These are phyloP conservation scores for Aldabrachelys gigantea DNA, from an alignment of 2,113 vertebrate species.

Conservation along the genomic window DNA sequence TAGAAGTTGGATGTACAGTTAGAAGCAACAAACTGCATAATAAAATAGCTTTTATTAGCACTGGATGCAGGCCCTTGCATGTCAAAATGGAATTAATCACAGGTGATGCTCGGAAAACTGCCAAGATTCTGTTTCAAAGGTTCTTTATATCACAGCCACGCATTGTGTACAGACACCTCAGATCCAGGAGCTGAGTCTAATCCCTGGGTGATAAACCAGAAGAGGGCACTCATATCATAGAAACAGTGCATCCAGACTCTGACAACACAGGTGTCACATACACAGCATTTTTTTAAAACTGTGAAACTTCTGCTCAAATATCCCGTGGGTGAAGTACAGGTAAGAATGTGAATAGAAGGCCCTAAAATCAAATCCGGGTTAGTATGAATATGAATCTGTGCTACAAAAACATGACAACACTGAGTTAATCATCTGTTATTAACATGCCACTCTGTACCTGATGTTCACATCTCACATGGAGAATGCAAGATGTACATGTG, in stretches of 20 bases:
- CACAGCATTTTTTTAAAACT: slow-evolving; percentile 33
- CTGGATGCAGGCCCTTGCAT: slow-evolving; percentile 44
- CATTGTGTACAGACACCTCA: slow-evolving; percentile 52
- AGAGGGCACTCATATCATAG: slow-evolving; percentile 45
- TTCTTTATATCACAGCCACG: slow-evolving; percentile 54
- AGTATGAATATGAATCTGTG: not conserved
- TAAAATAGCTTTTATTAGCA: slow-evolving; percentile 63
- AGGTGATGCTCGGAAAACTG: slow-evolving; percentile 65
- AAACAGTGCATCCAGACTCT: not conserved
- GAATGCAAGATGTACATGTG: slow-evolving; percentile 42
- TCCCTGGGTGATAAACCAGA: slow-evolving; percentile 47
- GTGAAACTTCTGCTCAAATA: slow-evolving; percentile 14
- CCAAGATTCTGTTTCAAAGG: slow-evolving; percentile 59
- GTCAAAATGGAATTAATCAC: slow-evolving; percentile 63
- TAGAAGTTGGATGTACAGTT: slow-evolving; percentile 30
- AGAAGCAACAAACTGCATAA: slow-evolving; percentile 4
- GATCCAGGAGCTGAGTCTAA: slow-evolving; percentile 13
- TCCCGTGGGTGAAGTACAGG: slow-evolving; percentile 17
- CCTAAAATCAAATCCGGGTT: slow-evolving; percentile 41
- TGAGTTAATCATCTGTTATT: not conserved
- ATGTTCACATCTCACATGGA: slow-evolving; percentile 43
- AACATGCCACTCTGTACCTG: slow-evolving; percentile 45
- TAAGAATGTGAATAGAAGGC: slow-evolving; percentile 31
- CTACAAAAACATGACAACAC: not conserved
- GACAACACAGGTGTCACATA: slow-evolving; percentile 23